Percentiles rank a stretch among this genome's conserved stretches.
phyloP scores from a whole-genome alignment of 2,888 invertebrate genomes.

The Watsonalla binaria region DNA sequence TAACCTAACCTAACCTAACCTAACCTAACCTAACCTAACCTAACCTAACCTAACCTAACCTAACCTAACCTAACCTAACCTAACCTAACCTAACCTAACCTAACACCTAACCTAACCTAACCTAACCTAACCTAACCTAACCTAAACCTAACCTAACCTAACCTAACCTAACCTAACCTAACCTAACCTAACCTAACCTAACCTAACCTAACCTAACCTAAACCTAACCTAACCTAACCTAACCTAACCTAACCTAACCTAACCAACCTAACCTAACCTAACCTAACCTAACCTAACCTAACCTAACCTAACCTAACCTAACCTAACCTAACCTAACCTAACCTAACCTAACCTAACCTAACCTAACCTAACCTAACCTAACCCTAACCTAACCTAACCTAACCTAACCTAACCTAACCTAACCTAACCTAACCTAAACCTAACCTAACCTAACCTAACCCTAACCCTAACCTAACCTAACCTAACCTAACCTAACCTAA shows the following conservation, averaged over 20 bases:
- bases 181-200: constrained; percentile 8
- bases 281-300: constrained; percentile 7
- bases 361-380: too few relatives aligned
- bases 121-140: constrained; percentile 19
- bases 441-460: too few relatives aligned
- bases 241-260: constrained; percentile 10
- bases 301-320: constrained; percentile 9
- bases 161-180: constrained; percentile 14
- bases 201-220: constrained; percentile 14
- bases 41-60: constrained; percentile 13
- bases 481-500: too few relatives aligned
- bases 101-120: constrained; percentile 12
- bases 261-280: constrained; percentile 10
- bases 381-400: too few relatives aligned
- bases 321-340: neutral
- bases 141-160: constrained; percentile 21
- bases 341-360: too few relatives aligned
- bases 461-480: too few relatives aligned
- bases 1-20: constrained; percentile 11
- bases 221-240: constrained; percentile 11
- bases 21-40: constrained; percentile 15
- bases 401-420: too few relatives aligned
- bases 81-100: constrained; percentile 11
- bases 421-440: too few relatives aligned
- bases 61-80: constrained; percentile 15